A percentile compares a stretch with the other conserved stretches of the same genome.
phyloP scores from a whole-genome alignment of 1,140 invertebrate genomes.

The Anastrepha obliqua region DNA sequence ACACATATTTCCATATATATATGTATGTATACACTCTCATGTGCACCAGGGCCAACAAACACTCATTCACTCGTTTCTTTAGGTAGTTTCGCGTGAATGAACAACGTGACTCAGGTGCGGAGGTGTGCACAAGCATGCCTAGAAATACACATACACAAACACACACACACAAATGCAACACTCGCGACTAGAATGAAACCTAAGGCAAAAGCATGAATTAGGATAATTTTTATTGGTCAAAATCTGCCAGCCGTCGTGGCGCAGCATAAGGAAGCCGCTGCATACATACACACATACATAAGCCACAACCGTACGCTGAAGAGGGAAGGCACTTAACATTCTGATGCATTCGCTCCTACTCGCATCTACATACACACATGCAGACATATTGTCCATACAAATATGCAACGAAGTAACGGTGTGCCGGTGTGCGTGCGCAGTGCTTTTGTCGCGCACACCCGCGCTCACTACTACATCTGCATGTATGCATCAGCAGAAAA shows the following conservation, averaged over 20 bases:
- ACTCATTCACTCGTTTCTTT: too few species aligned
- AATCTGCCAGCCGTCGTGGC: slow-evolving; percentile 41
- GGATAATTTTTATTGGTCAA: slow-evolving; percentile 52
- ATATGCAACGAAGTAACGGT: neutral
- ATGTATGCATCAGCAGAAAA: neutral
- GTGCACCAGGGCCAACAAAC: too few species aligned
- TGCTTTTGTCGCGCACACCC: slow-evolving; percentile 5
- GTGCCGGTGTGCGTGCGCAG: neutral
- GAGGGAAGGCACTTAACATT: neutral
- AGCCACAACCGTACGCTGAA: neutral
- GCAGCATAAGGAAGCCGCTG: neutral
- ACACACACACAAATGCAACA: neutral
- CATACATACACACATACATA: neutral
- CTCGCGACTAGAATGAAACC: neutral
- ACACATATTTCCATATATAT: neutral
- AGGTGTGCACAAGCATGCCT: neutral
- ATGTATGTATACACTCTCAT: too few species aligned
- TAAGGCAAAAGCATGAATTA: slow-evolving; percentile 12
- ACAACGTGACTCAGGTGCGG: neutral
- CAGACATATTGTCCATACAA: neutral
- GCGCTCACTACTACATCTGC: neutral
- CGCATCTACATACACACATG: neutral
- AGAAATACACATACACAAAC: neutral
- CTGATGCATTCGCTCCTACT: neutral
- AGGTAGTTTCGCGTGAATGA: neutral